phyloP scores from a whole-genome alignment of 1,140 invertebrate species.

The Zophobas morio region DNA sequence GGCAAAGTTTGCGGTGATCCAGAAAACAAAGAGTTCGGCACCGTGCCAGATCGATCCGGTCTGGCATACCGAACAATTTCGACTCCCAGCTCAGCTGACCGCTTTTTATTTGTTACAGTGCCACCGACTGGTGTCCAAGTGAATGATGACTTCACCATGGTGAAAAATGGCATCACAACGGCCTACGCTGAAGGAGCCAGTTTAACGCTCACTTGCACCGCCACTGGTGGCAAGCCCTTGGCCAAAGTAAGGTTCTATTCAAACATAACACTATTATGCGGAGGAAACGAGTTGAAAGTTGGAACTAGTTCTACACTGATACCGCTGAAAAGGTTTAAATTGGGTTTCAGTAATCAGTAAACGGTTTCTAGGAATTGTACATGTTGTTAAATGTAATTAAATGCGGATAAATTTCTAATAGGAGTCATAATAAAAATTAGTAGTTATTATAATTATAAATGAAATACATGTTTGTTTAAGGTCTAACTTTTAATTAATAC shows the following conservation, averaged over 20 bases:
- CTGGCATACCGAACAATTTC: constrained; percentile 16
- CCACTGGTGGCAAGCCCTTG: constrained; percentile 65
- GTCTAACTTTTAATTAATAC: no score
- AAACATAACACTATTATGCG: no score
- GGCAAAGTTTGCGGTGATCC: constrained; percentile 33
- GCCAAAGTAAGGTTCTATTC: constrained; percentile 55
- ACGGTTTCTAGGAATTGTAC: no score
- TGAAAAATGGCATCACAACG: constrained; percentile 69
- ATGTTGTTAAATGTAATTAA: no score
- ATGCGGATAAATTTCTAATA: no score
- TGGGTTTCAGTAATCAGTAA: no score
- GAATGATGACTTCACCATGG: constrained; percentile 62
- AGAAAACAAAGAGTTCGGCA: constrained; percentile 39
- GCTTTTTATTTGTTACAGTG: constrained; percentile 62
- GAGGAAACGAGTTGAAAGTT: no score
- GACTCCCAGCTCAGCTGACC: constrained; percentile 23
- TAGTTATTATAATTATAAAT: no score
- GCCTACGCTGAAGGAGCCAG: constrained; percentile 72
- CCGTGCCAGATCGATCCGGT: constrained; percentile 33
- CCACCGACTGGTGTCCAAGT: constrained; percentile 65
- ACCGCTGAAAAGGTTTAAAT: no score
- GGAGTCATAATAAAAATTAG: no score
- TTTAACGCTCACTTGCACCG: constrained; percentile 70
- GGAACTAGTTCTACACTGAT: no score
- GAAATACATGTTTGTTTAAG: no score